Percentiles rank a stretch among this genome's conserved stretches.
Evolutionary conservation across 30 jellyfish, hydroid and myxozoan species (phyloP).

Genomic region (Mastigias papua): DNA sequence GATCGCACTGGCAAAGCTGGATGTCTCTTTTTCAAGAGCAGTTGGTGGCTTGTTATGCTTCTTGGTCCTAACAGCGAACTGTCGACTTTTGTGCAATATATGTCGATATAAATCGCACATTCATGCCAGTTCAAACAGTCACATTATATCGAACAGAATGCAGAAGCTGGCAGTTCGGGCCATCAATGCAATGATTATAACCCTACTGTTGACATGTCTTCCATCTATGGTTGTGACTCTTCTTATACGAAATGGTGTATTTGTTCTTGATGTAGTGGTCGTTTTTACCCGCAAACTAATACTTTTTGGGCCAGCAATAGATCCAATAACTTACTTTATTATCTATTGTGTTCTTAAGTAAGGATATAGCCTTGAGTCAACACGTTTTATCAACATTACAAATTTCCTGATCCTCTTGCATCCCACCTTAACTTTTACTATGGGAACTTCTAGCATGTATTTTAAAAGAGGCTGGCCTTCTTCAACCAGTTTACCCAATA

Average conservation of each 20-base stretch:
- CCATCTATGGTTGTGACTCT: background rate
- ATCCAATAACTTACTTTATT: constrained; percentile 10
- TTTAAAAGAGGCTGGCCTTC: no score
- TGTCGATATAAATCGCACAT: background rate
- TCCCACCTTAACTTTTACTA: no score
- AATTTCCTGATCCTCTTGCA: no score
- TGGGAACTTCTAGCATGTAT: no score
- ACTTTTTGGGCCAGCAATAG: constrained; percentile 5
- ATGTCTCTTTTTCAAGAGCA: background rate
- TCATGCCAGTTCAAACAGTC: background rate
- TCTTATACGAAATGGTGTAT: background rate
- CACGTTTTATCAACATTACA: no score
- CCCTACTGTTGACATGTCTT: constrained; percentile 7
- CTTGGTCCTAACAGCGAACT: background rate
- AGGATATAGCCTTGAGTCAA: no score
- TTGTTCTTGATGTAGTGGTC: background rate
- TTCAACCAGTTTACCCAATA: no score
- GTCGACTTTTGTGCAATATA: background rate
- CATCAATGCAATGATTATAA: background rate
- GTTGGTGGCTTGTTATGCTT: background rate
- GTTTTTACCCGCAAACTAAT: background rate
- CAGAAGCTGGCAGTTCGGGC: background rate
- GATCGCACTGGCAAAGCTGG: background rate
- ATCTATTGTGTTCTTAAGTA: background rate
- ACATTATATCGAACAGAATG: background rate